Evolutionary conservation across 2,888 invertebrate genomes (phyloP).

Genomic region (Campopleginae sp.): DNA sequence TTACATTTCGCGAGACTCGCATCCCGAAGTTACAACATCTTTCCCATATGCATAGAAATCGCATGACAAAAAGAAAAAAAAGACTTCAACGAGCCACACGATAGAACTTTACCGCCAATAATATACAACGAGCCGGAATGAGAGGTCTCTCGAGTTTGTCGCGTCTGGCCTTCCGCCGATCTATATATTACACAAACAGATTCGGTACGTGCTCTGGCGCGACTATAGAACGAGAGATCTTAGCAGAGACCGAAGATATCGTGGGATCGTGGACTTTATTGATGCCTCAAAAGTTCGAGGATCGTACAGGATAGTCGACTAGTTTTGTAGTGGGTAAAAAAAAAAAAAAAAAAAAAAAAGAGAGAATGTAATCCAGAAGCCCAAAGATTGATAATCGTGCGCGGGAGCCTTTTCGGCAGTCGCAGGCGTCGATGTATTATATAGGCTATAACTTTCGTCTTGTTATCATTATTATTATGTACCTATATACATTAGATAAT

Average conservation of each 20-base stretch:
- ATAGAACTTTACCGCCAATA: conserved; percentile 65
- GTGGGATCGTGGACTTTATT: conserved; percentile 32
- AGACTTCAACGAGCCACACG: conserved; percentile 25
- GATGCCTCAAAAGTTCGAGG: conserved; percentile 29
- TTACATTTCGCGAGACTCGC: conserved; percentile 47
- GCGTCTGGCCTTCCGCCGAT: conserved; percentile 36
- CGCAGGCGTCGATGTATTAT: not conserved
- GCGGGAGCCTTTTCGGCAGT: not conserved
- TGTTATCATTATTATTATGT: conserved; percentile 22
- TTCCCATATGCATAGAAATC: not conserved
- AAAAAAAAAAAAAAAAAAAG: not conserved
- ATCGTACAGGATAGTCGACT: conserved; percentile 7
- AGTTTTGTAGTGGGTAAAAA: not conserved
- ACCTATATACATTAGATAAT: conserved; percentile 19
- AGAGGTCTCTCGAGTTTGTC: conserved; percentile 40
- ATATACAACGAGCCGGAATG: conserved; percentile 35
- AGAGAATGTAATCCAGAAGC: not conserved
- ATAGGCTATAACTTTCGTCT: not conserved
- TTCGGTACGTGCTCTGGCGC: not conserved
- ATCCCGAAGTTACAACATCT: not conserved
- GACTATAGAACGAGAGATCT: not conserved
- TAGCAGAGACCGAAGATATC: conserved; percentile 11
- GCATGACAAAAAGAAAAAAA: not conserved
- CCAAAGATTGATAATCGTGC: not conserved
- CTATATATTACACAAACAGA: not conserved